Evolutionary conservation across 2,888 invertebrate species (phyloP).

Genomic region (Diloba caeruleocephala): DNA sequence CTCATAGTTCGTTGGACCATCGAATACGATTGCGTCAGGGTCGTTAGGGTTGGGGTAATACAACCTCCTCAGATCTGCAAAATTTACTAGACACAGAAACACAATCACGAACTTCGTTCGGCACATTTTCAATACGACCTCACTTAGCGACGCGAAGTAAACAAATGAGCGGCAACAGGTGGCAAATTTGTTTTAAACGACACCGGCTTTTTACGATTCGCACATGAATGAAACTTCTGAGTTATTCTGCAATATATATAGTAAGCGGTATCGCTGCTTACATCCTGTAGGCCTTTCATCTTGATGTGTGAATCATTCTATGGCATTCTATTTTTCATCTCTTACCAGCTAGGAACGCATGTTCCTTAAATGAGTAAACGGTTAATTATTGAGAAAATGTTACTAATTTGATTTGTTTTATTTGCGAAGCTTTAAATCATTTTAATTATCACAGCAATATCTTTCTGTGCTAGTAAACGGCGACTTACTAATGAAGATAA

Average conservation of each 20-base stretch:
- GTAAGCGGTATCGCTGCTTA: constrained; percentile 5
- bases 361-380: background rate
- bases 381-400: background rate
- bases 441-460: no score
- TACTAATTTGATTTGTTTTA: no score
- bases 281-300: constrained; percentile 28
- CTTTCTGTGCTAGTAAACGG: no score
- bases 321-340: background rate
- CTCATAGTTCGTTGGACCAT: constrained; percentile 72
- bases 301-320: constrained; percentile 26
- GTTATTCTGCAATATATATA: constrained; percentile 51
- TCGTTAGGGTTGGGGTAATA: constrained; percentile 64
- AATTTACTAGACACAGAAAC: constrained; percentile 38
- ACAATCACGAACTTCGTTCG: constrained; percentile 34
- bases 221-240: constrained; percentile 41
- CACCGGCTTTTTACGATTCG: constrained; percentile 24
- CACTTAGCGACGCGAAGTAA: constrained; percentile 45
- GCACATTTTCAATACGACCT: constrained; percentile 51
- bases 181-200: constrained; percentile 30
- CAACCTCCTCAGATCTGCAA: constrained; percentile 43
- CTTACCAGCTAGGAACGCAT: background rate
- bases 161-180: constrained; percentile 53
- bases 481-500: no score
- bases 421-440: no score
- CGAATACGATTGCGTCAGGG: constrained; percentile 71